Base-by-base conservation (phyloP, 2,888 invertebrate genomes). In the Axea sp. region DNA sequence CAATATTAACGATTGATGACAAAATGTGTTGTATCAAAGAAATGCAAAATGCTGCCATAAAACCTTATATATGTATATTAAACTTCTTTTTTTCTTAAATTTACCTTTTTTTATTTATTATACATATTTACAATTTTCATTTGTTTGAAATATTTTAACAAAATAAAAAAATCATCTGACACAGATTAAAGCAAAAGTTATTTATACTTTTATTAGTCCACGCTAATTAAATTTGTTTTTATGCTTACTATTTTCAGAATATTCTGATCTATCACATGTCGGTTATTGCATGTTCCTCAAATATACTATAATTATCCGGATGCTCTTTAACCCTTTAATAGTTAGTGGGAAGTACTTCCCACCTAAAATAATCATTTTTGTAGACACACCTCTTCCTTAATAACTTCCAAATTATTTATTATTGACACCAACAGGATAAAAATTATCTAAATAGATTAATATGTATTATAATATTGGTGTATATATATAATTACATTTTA, bases 1-100 rank as follows among this genome's bases (percentile, higher is more conserved):
- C 49, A 49, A 49, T 28, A 49, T 53, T 67, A 67, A 67, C 55
- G 49, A 57, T 57, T 47, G 37, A 53, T 31, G 17, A 31, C 26
- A 26, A 49, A 47, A 15, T 28, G 11, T 8, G 24, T 24, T 37
- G 14, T 30, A 47, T 45, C 47, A 28, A 14, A 24, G 22, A 60
- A 37, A 49, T 28, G 19, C 37, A 45, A 65, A 28, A 55, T 17
- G 35, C 30, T 31, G 12, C 24, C n/a, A 39, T 53, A 8, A 57
- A 67, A n/a, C n/a, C n/a, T n/a, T n/a, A n/a, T n/a, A n/a, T n/a
- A n/a, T n/a, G n/a, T n/a, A n/a, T n/a, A n/a, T n/a, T n/a, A n/a
- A n/a, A n/a, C n/a, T n/a, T n/a, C n/a, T n/a, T n/a, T n/a, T n/a
- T n/a, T n/a, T n/a, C n/a, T n/a, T n/a, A n/a, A n/a, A n/a, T n/a